Percentiles rank a stretch among this genome's conserved stretches.
Evolutionary conservation across 2,797 vertebrate genomes (phyloP).

Genomic region (Adrianichthys oophorus): DNA sequence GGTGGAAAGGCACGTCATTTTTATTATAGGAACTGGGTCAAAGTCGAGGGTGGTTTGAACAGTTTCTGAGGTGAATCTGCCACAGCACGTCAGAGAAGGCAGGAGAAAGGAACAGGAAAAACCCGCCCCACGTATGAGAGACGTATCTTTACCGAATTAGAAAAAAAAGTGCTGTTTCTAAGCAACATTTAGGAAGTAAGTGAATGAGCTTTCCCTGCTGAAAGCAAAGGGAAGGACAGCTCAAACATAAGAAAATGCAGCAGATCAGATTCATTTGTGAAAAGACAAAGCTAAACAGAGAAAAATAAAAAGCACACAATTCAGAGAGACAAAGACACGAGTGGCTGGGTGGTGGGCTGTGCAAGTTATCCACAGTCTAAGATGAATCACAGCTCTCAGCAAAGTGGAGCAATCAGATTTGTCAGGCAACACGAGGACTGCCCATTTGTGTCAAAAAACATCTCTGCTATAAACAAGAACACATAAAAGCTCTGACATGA

Average conservation of each 20-base stretch:
- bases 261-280: conserved; percentile 18
- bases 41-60: conserved; percentile 56
- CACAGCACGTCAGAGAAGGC: conserved; percentile 39
- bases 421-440: conserved; percentile 66
- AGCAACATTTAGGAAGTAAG: conserved; percentile 15
- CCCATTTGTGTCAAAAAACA: conserved; percentile 65
- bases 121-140: neutral
- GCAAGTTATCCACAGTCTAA: conserved; percentile 59
- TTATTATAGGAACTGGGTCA: conserved; percentile 74
- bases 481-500: conserved; percentile 46
- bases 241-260: conserved; percentile 17
- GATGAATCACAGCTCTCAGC: conserved; percentile 74
- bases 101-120: conserved; percentile 18
- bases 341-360: conserved; percentile 50
- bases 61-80: conserved; percentile 27
- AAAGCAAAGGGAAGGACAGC: conserved; percentile 27
- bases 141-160: conserved; percentile 11
- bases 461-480: conserved; percentile 55
- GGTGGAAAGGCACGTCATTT: conserved; percentile 35
- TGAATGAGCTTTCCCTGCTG: conserved; percentile 28
- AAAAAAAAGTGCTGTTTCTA: neutral
- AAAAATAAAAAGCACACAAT: conserved; percentile 4
- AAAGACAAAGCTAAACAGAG: conserved; percentile 18
- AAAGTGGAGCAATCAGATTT: conserved; percentile 73
- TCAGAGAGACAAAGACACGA: conserved; percentile 21